phyloP scores from a whole-genome alignment of 2,797 vertebrate genomes.

The Rhincodon typus region DNA sequence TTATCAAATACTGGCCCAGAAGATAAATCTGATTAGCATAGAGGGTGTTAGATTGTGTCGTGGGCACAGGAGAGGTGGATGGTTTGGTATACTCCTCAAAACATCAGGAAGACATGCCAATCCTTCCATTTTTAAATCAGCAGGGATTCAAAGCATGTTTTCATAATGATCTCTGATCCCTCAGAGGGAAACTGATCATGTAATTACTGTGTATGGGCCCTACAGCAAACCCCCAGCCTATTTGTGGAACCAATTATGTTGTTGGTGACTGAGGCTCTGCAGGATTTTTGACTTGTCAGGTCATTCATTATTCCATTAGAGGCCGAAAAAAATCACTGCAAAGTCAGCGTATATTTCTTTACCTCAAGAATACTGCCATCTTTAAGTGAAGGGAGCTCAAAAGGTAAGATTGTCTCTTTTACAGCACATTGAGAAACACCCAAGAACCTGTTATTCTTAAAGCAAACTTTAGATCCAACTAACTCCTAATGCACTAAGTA shows the following conservation, averaged over 20 bases:
- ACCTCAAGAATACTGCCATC: neutral
- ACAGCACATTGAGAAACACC: neutral
- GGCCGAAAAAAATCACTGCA: neutral
- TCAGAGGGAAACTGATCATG: neutral
- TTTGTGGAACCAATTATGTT: neutral
- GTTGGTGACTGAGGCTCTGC: too few species aligned
- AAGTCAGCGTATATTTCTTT: neutral
- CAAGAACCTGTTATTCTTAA: neutral
- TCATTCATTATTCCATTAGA: neutral
- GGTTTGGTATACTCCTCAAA: neutral
- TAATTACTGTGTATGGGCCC: neutral
- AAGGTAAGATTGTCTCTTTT: neutral
- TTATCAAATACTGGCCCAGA: neutral
- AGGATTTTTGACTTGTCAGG: neutral
- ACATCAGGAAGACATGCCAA: neutral
- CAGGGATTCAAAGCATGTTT: neutral
- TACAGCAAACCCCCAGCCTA: neutral
- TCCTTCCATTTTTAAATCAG: neutral
- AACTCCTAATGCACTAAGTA: neutral
- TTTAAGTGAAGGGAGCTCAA: neutral
- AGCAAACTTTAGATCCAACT: neutral
- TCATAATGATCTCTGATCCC: neutral
- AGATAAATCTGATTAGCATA: neutral
- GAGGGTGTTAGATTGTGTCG: neutral
- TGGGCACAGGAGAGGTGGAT: too few species aligned